Conservation (phyloP, 2,797 vertebrate species). For the Cossypha dichroa region DNA sequence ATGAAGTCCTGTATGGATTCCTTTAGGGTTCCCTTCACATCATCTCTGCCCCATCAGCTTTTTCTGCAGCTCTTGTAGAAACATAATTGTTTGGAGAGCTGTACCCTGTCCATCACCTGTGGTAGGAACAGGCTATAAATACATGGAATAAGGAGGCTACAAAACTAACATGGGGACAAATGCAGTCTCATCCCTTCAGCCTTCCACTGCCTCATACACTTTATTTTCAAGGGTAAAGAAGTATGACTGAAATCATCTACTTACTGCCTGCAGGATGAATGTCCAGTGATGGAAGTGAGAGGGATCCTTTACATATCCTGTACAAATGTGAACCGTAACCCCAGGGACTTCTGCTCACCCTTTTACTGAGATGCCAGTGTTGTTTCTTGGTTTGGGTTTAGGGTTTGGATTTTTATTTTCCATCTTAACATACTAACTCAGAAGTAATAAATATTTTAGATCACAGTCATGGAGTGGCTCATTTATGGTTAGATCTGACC, state of each 20-base stretch:
- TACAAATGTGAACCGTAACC: not conserved
- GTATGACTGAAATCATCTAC: not conserved
- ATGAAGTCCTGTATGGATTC: not conserved
- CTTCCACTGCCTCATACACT: not conserved
- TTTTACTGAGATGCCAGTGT: not conserved
- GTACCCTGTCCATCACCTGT: not conserved
- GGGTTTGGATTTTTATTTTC: not conserved
- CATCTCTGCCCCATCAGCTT: not conserved
- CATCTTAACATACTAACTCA: conserved; percentile 2
- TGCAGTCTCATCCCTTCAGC: not conserved
- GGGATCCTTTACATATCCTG: not conserved
- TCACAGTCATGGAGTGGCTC: conserved; percentile 38
- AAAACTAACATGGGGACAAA: not conserved
- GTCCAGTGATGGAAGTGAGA: not conserved
- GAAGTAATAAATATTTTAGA: conserved; percentile 61
- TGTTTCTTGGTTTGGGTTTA: not conserved
- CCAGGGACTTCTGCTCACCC: not conserved
- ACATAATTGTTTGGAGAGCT: not conserved
- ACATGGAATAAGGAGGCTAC: not conserved
- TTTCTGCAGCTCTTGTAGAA: not conserved
- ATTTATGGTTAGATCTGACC: conserved; percentile 59
- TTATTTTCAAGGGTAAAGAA: not conserved
- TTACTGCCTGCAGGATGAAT: not conserved
- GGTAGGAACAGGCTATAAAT: not conserved
- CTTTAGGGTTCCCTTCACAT: not conserved